Conservation (phyloP, 2,888 invertebrate species). For the Lysandra coridon region DNA sequence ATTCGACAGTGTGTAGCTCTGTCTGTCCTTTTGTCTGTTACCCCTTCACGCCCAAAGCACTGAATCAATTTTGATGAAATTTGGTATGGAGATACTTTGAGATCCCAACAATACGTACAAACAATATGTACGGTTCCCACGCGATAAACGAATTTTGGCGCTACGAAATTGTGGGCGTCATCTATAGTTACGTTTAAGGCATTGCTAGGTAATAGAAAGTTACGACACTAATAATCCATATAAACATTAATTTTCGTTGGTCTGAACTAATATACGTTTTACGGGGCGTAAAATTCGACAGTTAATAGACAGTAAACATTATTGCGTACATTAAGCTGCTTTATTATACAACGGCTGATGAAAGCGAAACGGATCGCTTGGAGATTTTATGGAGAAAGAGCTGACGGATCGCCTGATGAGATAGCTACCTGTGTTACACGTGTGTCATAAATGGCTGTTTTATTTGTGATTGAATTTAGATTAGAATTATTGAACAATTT, state of each 20-base stretch:
- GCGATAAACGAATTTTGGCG: too few relatives aligned
- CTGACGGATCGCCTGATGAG: neutral
- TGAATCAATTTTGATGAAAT: too few relatives aligned
- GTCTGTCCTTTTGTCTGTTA: too few relatives aligned
- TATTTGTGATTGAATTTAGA: neutral
- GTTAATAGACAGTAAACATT: conserved; percentile 20
- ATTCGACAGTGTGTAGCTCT: too few relatives aligned
- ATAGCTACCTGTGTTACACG: neutral
- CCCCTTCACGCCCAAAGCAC: too few relatives aligned
- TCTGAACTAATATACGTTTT: conserved; percentile 9
- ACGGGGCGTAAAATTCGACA: conserved; percentile 16
- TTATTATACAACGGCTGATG: conserved; percentile 4
- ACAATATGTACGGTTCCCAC: too few relatives aligned
- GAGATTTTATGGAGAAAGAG: conserved; percentile 1
- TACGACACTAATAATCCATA: neutral
- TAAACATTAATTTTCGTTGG: conserved; percentile 4
- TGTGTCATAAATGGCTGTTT: neutral
- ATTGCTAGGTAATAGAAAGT: neutral
- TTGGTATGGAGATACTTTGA: too few relatives aligned
- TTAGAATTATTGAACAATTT: too few relatives aligned
- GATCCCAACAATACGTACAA: too few relatives aligned
- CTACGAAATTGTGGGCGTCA: too few relatives aligned
- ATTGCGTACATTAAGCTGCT: conserved; percentile 21
- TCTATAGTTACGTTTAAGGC: too few relatives aligned
- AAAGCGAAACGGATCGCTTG: conserved; percentile 5